Conservation (phyloP, 1,140 invertebrate genomes). For the Rhagoletis pomonella region DNA sequence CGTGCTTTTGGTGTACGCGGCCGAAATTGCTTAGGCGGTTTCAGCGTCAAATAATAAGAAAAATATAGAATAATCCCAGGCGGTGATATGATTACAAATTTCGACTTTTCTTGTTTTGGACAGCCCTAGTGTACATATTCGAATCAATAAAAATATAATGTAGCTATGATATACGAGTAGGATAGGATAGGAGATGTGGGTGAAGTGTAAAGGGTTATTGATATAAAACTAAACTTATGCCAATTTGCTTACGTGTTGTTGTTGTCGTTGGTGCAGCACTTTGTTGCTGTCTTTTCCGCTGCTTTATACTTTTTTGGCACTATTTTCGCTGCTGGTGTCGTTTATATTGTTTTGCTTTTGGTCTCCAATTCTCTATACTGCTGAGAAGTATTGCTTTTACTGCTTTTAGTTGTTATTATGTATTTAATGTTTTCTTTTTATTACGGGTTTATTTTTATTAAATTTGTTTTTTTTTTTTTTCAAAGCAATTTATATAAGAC, state of each 20-base stretch:
- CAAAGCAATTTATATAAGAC: neutral
- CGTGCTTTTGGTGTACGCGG: too few species aligned
- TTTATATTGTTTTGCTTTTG: neutral
- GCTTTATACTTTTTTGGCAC: neutral
- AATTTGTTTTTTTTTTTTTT: neutral
- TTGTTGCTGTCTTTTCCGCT: neutral
- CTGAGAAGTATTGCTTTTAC: neutral
- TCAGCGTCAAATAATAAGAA: too few species aligned
- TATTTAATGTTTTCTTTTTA: neutral
- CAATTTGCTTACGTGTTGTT: neutral
- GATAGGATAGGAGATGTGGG: neutral
- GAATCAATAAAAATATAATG: slow-evolving; percentile 9
- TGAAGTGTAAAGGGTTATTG: neutral
- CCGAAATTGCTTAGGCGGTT: too few species aligned
- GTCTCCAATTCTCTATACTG: neutral
- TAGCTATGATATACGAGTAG: neutral
- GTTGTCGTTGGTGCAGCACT: neutral
- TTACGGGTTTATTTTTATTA: neutral
- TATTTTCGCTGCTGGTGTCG: neutral
- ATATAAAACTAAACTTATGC: neutral
- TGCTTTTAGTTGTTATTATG: neutral
- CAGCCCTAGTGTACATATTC: neutral
- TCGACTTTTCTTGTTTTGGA: too few species aligned
- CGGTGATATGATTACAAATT: too few species aligned
- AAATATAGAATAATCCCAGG: too few species aligned